These are phyloP conservation scores for Strigops habroptila DNA, from an alignment of 2,113 vertebrate genomes.

Conservation along the genomic window DNA sequence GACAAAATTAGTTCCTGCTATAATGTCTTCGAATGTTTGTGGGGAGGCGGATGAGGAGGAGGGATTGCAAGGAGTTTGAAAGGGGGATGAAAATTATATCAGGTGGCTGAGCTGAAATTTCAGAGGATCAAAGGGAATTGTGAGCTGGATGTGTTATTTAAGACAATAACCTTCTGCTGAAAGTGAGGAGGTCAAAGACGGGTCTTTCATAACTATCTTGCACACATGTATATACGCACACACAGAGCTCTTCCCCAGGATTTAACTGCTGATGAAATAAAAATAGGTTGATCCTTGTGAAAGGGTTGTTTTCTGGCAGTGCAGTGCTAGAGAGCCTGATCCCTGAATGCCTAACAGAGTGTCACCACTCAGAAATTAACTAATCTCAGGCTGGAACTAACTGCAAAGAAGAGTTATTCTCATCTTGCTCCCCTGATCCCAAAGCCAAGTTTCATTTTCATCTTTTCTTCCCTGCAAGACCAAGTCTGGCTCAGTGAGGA, in stretches of 20 bases:
- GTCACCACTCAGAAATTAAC: neutral
- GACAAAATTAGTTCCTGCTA: slow-evolving; percentile 67
- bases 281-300: neutral
- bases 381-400: neutral
- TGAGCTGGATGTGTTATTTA: slow-evolving; percentile 17
- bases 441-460: neutral
- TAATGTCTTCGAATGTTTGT: slow-evolving; percentile 55
- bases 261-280: slow-evolving; percentile 15
- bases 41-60: neutral
- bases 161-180: slow-evolving; percentile 47
- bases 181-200: neutral
- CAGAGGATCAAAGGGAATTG: slow-evolving; percentile 45
- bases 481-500: rapidly evolving
- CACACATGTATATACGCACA: neutral
- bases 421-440: neutral
- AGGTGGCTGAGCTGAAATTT: slow-evolving; percentile 2
- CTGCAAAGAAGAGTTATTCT: neutral
- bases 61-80: slow-evolving; percentile 18
- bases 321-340: neutral
- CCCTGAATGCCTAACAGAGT: neutral
- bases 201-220: slow-evolving; percentile 19
- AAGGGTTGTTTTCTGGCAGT: slow-evolving; percentile 1
- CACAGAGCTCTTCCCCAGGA: neutral
- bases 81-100: slow-evolving; percentile 27
- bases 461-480: neutral